Base-by-base conservation (phyloP, 2,797 vertebrate species). In the Poeciliopsis infans region DNA sequence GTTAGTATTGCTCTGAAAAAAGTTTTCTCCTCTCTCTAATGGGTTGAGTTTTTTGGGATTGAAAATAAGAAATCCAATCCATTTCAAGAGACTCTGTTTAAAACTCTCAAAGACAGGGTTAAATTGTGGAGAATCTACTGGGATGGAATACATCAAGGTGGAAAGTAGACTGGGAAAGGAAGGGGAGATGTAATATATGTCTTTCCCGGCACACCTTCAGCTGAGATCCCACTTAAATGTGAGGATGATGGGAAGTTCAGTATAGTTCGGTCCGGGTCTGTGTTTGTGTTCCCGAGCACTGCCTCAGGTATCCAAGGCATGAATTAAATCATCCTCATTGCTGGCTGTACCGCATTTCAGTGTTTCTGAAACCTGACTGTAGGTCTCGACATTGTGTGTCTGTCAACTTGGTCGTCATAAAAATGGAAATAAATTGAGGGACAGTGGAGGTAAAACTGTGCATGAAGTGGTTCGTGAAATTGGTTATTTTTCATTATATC, bases 161-260 rank as follows among this genome's bases (percentile, higher is more conserved):
- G 83, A 87, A 83, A 78, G 79, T 85, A 80, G 79, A 78, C 80
- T 78, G 74, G 51, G 79, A 81, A 86, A 80, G 89, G 86, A 82
- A 87, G 84, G 94, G 91, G 85, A 83, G 92, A 93, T 93, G 82
- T 92, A 90, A 93, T 87, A 85, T 92, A 92, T 91, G 91, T 93
- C 92, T 94, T 92, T 79, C 90, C 88, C 82, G 91, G 91, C 93
- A 94, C 92, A 90, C 86, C 91, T 86, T 92, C 88, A 88, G 89
- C 90, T 92, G 90, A 87, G 88, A 86, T 88, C 80, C 84, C 87
- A 89, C 83, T 82, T 79, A 88, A 89, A 83, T 11, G 74, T 18
- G 53, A 87, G 88, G 85, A 90, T 84, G 89, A 70, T 86, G 85
- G 70, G 90, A 80, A 92, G 91, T 86, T 92, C 86, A 88, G 61